Percentiles rank a stretch among this genome's conserved stretches.
Conservation (phyloP, 2,113 vertebrate species). For the Calyptommatus sinebrachiatus region DNA sequence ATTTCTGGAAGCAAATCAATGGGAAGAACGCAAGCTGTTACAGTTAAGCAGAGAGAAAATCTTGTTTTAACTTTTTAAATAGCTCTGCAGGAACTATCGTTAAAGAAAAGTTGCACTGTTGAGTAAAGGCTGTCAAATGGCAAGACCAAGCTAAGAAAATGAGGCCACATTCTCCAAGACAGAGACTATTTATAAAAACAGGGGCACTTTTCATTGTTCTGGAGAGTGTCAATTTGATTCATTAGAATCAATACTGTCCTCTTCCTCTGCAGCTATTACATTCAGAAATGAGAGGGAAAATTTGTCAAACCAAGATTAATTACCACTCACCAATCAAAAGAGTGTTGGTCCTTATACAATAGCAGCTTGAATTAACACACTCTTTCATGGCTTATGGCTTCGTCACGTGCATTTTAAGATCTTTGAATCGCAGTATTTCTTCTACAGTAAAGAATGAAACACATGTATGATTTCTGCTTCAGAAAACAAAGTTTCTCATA, state of each 20-base stretch:
- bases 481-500: neutral
- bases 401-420: neutral
- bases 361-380: constrained; percentile 15
- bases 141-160: neutral
- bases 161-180: neutral
- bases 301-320: constrained; percentile 32
- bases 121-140: neutral
- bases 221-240: constrained; percentile 38
- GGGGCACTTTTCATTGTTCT: neutral
- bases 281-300: neutral
- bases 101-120: constrained; percentile 12
- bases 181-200: constrained; percentile 2
- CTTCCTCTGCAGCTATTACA: constrained; percentile 23
- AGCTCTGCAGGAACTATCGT: constrained; percentile 10
- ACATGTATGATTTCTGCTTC: neutral
- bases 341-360: neutral
- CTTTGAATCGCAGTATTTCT: neutral
- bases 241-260: constrained; percentile 13
- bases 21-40: neutral
- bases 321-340: constrained; percentile 9
- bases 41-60: neutral
- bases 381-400: neutral
- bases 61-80: constrained; percentile 14
- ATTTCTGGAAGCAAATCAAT: neutral
- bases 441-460: neutral